A percentile compares a stretch with the other conserved stretches of the same genome.
Conservation (phyloP, 1,140 invertebrate genomes). For the Harpegnathos saltator region DNA sequence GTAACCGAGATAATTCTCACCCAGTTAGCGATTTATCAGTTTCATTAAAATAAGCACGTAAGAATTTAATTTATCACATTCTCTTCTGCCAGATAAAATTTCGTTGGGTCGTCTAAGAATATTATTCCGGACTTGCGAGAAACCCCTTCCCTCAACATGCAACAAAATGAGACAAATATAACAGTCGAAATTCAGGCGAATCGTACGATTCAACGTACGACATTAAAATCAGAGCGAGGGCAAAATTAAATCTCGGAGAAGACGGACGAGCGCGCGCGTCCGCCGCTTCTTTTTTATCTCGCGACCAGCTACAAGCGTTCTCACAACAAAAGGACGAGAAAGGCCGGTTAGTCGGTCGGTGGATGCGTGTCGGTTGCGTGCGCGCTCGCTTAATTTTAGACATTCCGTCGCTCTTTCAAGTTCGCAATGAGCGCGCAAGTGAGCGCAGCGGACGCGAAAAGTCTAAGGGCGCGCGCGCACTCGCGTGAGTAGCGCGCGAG, state of each 20-base stretch:
- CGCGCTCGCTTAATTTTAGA: constrained; percentile 68
- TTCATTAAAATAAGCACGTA: too few relatives aligned
- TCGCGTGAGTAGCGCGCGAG: background rate
- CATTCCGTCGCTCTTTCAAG: constrained; percentile 54
- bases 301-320: background rate
- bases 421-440: constrained; percentile 62
- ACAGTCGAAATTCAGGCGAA: too few relatives aligned
- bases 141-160: too few relatives aligned
- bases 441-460: constrained; percentile 64
- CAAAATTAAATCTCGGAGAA: constrained; percentile 25
- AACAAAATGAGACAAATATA: too few relatives aligned
- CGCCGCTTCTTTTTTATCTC: constrained; percentile 19
- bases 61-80: too few relatives aligned
- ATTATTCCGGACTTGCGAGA: too few relatives aligned
- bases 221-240: background rate
- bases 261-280: background rate
- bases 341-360: constrained; percentile 50
- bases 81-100: too few relatives aligned
- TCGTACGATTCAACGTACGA: too few relatives aligned
- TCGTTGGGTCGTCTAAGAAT: too few relatives aligned
- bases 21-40: too few relatives aligned
- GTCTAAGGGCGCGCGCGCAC: constrained; percentile 44
- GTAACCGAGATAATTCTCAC: too few relatives aligned
- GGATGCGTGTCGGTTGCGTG: constrained; percentile 62
- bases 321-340: constrained; percentile 37